phyloP scores from a whole-genome alignment of 2,113 vertebrate species.

The Plotosus lineatus region DNA sequence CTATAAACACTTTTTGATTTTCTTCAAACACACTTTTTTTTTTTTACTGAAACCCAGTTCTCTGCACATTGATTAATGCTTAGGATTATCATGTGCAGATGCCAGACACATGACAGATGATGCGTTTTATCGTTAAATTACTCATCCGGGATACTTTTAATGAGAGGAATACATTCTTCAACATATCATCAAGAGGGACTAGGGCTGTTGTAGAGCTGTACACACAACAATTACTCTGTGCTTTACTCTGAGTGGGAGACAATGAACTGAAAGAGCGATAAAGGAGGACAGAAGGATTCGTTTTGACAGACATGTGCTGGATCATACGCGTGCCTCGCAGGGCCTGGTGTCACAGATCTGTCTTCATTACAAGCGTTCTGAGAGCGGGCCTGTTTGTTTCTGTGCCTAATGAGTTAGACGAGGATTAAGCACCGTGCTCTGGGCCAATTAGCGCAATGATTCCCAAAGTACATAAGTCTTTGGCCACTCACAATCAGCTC shows the following conservation, averaged over 20 bases:
- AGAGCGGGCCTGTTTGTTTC: slow-evolving; percentile 50
- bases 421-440: slow-evolving; percentile 50
- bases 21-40: background rate
- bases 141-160: slow-evolving; percentile 34
- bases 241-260: background rate
- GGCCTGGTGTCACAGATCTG: slow-evolving; percentile 51
- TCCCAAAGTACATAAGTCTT: slow-evolving; percentile 33
- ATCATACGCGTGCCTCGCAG: slow-evolving; percentile 35
- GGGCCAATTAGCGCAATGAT: slow-evolving; percentile 45
- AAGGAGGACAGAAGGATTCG: slow-evolving; percentile 13
- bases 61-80: slow-evolving; percentile 28
- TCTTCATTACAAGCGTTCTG: slow-evolving; percentile 54
- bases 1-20: background rate
- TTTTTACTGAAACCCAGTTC: background rate
- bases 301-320: slow-evolving; percentile 49
- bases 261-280: background rate
- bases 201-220: background rate
- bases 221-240: background rate
- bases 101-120: slow-evolving; percentile 32
- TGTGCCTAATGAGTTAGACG: slow-evolving; percentile 56
- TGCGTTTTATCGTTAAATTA: slow-evolving; percentile 39
- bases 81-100: slow-evolving; percentile 32
- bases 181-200: slow-evolving; percentile 28
- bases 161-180: slow-evolving; percentile 38
- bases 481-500: slow-evolving; percentile 1